These are phyloP conservation scores for Eupithecia exiguata DNA, from an alignment of 2,888 invertebrate species.

Conservation along the genomic window DNA sequence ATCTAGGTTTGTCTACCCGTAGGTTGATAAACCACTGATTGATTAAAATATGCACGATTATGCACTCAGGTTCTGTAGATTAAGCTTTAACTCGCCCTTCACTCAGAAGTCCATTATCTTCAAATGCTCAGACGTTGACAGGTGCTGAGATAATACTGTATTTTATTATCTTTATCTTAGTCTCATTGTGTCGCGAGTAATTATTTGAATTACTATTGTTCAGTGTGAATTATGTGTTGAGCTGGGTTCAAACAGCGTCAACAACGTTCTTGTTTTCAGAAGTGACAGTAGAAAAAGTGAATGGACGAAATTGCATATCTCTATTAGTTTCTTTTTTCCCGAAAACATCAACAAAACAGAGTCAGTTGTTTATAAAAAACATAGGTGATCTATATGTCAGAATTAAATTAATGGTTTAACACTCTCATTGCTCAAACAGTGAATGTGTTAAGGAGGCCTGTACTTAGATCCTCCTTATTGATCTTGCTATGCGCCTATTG, in stretches of 20 bases:
- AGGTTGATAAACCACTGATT: constrained; percentile 14
- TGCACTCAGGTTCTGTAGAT: constrained; percentile 16
- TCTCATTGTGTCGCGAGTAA: constrained; percentile 18
- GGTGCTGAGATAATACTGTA: constrained; percentile 16
- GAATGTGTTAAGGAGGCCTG: too few relatives aligned
- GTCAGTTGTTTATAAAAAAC: too few relatives aligned
- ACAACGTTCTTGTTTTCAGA: not conserved
- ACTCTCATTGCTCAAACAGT: too few relatives aligned
- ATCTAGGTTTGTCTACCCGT: not conserved
- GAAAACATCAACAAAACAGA: too few relatives aligned
- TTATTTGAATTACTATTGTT: constrained; percentile 12
- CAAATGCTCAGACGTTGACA: constrained; percentile 23
- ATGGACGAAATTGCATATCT: too few relatives aligned
- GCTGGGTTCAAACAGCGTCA: not conserved
- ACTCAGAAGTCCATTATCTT: constrained; percentile 19
- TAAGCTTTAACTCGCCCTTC: constrained; percentile 25
- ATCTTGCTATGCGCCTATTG: too few relatives aligned
- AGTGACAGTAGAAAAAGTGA: too few relatives aligned
- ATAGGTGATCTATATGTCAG: too few relatives aligned
- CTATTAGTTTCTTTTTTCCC: too few relatives aligned
- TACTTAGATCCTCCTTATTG: too few relatives aligned
- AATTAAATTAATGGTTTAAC: too few relatives aligned
- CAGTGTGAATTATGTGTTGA: not conserved
- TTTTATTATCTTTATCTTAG: constrained; percentile 10
- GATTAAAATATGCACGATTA: constrained; percentile 14